Conservation (phyloP, 2,113 vertebrate species). For the Galemys pyrenaicus region DNA sequence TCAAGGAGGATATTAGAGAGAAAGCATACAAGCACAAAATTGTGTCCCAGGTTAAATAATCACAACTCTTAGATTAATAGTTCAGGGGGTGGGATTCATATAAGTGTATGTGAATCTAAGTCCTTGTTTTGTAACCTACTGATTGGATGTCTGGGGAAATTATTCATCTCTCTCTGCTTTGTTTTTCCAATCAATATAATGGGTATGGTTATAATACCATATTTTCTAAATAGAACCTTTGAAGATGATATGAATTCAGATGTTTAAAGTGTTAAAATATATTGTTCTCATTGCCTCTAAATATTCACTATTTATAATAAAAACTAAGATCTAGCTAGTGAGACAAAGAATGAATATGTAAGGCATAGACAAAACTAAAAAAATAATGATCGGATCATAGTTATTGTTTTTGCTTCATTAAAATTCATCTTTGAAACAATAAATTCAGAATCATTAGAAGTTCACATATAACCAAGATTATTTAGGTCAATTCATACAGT, state of each 20-base stretch:
- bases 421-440: background rate
- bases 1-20: background rate
- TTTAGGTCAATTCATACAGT: background rate
- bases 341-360: background rate
- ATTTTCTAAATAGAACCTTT: background rate
- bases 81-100: background rate
- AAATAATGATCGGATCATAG: background rate
- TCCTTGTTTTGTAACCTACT: background rate
- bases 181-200: background rate
- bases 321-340: background rate
- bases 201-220: background rate
- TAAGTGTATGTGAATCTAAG: background rate
- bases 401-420: background rate
- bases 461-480: background rate
- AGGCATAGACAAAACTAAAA: background rate
- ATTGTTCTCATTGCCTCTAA: background rate
- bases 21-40: background rate
- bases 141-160: background rate
- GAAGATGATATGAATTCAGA: background rate
- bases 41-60: background rate
- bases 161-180: background rate
- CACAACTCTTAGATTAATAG: background rate
- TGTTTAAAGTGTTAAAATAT: background rate
- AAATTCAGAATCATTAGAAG: background rate
- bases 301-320: background rate